phyloP scores from a whole-genome alignment of 2,888 invertebrate genomes.

The Lepas anatifera region DNA sequence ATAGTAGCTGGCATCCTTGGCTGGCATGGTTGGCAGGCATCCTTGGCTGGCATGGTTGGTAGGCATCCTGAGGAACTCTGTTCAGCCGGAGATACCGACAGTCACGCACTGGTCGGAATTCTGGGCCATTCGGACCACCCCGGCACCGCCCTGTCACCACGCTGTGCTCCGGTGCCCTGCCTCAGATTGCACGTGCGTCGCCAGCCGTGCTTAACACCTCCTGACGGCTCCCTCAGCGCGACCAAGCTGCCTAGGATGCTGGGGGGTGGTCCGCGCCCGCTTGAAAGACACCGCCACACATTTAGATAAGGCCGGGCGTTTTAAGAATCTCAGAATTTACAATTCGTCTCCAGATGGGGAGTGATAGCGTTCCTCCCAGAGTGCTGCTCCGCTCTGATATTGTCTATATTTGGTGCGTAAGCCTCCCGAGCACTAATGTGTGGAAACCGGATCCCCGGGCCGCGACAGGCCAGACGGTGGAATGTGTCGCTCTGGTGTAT shows the following conservation, averaged over 20 bases:
- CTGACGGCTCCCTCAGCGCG: neutral
- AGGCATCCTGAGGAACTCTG: no score
- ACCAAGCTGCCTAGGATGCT: neutral
- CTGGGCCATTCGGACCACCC: no score
- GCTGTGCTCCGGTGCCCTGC: no score
- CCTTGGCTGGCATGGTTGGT: no score
- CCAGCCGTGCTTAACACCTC: neutral
- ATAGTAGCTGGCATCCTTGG: no score
- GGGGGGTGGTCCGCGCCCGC: neutral
- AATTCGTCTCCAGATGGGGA: neutral
- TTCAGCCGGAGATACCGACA: no score
- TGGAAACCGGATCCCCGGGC: neutral
- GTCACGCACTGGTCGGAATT: no score
- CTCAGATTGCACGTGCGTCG: neutral
- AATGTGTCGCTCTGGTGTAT: no score
- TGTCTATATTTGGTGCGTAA: neutral
- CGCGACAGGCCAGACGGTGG: no score
- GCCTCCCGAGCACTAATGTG: neutral
- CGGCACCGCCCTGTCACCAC: no score
- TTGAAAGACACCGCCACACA: constrained; percentile 1
- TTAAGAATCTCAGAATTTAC: neutral
- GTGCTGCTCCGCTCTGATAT: neutral
- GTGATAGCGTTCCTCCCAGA: neutral
- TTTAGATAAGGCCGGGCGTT: neutral
- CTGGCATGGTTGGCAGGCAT: no score